Evolutionary conservation across 1,140 invertebrate species (phyloP).

Genomic region (Tetramorium parvispinum): DNA sequence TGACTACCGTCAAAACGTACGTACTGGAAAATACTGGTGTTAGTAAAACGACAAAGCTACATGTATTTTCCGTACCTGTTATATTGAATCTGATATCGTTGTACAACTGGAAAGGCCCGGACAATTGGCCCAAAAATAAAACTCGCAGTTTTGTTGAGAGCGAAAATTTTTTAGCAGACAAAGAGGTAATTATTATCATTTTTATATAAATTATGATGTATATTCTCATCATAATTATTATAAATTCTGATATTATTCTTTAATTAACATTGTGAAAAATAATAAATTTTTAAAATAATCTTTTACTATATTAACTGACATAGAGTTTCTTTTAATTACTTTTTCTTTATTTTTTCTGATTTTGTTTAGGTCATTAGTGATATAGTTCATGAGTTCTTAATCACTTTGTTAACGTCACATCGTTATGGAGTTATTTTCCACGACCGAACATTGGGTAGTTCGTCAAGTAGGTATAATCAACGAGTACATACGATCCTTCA

Average conservation of each 20-base stretch:
- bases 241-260: conserved; percentile 1
- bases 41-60: conserved; percentile 91
- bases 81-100: conserved; percentile 89
- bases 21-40: conserved; percentile 89
- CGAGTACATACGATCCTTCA: conserved; percentile 88
- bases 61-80: conserved; percentile 89
- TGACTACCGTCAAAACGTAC: conserved; percentile 89
- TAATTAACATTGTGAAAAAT: background rate
- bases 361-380: conserved; percentile 84
- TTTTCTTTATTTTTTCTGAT: conserved; percentile 39
- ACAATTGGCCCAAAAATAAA: conserved; percentile 81
- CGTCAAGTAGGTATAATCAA: conserved; percentile 87
- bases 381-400: conserved; percentile 88
- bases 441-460: conserved; percentile 87
- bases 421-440: conserved; percentile 90
- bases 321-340: conserved; percentile 46
- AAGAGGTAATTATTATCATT: conserved; percentile 79
- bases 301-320: background rate
- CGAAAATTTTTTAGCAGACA: conserved; percentile 81
- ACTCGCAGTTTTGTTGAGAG: conserved; percentile 70
- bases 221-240: background rate
- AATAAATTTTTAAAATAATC: background rate
- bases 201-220: no score
- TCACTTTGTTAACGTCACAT: conserved; percentile 89
- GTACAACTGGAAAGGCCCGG: conserved; percentile 91